Conservation (phyloP, 2,113 vertebrate genomes). For the Eurystomus gularis region DNA sequence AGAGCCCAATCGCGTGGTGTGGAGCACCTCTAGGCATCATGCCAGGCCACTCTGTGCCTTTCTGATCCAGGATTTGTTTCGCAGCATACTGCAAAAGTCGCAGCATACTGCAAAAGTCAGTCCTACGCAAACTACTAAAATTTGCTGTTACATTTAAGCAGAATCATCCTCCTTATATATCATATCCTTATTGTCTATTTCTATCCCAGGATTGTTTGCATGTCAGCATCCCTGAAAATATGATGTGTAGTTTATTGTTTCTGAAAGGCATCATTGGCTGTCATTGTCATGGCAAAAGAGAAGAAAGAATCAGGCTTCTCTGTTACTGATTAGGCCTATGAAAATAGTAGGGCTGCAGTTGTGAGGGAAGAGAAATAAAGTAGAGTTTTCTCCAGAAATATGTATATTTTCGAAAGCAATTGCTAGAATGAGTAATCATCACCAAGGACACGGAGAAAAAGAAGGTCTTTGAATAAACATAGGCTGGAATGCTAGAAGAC, state of each 20-base stretch:
- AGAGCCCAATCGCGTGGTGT: background rate
- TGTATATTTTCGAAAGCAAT: background rate
- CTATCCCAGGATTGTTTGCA: background rate
- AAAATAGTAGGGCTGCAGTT: slow-evolving; percentile 4
- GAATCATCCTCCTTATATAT: background rate
- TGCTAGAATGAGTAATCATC: background rate
- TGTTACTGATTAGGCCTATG: slow-evolving; percentile 37
- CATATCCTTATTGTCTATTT: background rate
- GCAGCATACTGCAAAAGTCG: background rate
- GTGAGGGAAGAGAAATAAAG: background rate
- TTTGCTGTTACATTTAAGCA: background rate
- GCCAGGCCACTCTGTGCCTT: background rate
- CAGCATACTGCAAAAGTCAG: background rate
- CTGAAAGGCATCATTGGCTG: background rate
- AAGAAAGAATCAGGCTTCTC: background rate
- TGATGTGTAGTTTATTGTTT: slow-evolving; percentile 1
- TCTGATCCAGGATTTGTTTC: background rate
- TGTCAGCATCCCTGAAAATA: slow-evolving; percentile 41
- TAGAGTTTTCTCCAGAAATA: slow-evolving; percentile 17
- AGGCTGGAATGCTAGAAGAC: background rate
- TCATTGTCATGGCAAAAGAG: background rate
- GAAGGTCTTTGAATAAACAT: background rate
- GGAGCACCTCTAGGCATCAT: background rate
- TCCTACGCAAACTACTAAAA: background rate
- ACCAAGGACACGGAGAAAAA: slow-evolving; percentile 4